Evolutionary conservation across 2,797 vertebrate genomes (phyloP).

Genomic region (Sebastes hubbsi): DNA sequence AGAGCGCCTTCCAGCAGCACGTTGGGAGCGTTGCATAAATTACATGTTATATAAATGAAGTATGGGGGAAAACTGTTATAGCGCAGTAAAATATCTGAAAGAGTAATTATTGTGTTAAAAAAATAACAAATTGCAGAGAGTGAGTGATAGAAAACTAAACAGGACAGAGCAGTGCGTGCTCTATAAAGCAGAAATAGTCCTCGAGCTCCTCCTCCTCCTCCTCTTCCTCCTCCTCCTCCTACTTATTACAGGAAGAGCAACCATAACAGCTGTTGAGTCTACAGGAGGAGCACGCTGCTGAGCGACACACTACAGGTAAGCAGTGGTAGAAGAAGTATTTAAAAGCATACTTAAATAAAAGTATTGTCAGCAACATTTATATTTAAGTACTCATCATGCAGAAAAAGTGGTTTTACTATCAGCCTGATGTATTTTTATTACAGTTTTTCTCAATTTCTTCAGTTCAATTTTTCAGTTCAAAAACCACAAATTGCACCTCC

Average conservation of each 20-base stretch:
- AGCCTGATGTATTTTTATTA: neutral
- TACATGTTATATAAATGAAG: neutral
- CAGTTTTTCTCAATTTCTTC: too few relatives aligned
- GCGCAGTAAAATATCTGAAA: neutral
- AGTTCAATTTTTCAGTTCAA: too few relatives aligned
- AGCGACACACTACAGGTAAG: neutral
- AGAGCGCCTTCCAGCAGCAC: neutral
- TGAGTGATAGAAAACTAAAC: neutral
- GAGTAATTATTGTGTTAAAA: rapidly evolving
- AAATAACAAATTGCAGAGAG: neutral
- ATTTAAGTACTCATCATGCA: neutral
- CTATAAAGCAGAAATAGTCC: neutral
- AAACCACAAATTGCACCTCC: too few relatives aligned
- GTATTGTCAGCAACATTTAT: neutral
- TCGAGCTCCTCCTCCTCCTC: conserved; percentile 4
- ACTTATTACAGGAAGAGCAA: neutral
- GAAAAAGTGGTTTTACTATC: too few relatives aligned
- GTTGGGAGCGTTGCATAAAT: rapidly evolving
- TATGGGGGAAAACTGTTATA: rapidly evolving
- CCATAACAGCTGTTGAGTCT: too few relatives aligned
- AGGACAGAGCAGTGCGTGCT: neutral
- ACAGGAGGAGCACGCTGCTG: neutral
- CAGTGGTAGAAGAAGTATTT: neutral
- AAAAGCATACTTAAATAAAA: neutral
- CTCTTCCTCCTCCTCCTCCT: conserved; percentile 17